Evolutionary conservation across 2,888 invertebrate genomes (phyloP), one percentile per base, ranked within the genome.

Genomic region (Mythimna impura): DNA sequence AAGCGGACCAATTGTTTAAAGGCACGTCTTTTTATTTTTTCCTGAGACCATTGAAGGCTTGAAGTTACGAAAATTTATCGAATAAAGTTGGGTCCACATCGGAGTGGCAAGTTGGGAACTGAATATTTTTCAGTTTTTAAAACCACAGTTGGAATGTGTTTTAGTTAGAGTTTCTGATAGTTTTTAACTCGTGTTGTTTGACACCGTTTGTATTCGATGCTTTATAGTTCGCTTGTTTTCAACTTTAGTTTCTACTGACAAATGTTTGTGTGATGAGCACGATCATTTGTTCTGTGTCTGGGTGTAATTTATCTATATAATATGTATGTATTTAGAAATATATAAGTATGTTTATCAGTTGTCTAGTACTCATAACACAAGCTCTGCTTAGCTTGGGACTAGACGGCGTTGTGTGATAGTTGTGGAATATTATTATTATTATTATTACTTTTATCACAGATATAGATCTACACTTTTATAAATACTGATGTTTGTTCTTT

Each of bases 101-200:
- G 14, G 66, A 80, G 82, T 80, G 80, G 67, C 67, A 72, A 80
- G 80, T 78, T 80, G 63, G 43, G 66, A 77, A 68, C 80, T 64
- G 69, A 80, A 82, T 80, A 80, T 77, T 80, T 76, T 80, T 77
- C 50, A 63, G 73, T 82, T 77, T 74, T 80, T 67, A 25, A 70
- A 82, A 70, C 73, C 60, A 55, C 66, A 43, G 60, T 58, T 70
- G 34, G 20, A 64, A 57, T 65, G 64, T 58, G 55, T 67, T 67
- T 64, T 22, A 64, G 66, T 71, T 74, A 30, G 55, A 70, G 69
- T 65, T 66, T 57, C 67, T 57, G 43, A 64, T 73, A 79, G 80
- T 76, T 82, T 72, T 65, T 62, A 71, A 78, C 71, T 70, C 66
- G 10, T 63, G 55, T 78, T 67, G 57, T 71, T 78, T 63, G 74